Percentiles rank a stretch among this genome's conserved stretches.
phyloP scores from a whole-genome alignment of 2,888 invertebrate species.

The Drosophila cognata region DNA sequence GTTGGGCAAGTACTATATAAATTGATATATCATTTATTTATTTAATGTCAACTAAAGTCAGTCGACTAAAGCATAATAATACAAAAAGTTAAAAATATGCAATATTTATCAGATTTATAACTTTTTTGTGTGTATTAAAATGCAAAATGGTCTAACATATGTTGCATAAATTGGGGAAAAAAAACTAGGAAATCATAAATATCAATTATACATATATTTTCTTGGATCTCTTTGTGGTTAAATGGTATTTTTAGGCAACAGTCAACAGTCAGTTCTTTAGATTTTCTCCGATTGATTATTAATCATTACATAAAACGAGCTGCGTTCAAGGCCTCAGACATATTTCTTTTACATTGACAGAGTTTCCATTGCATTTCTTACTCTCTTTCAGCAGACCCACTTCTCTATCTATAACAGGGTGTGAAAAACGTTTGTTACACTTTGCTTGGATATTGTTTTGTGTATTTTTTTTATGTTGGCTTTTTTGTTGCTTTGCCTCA shows the following conservation, averaged over 20 bases:
- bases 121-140: accelerated
- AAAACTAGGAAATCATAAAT: not conserved
- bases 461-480: not conserved
- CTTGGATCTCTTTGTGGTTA: not conserved
- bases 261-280: not conserved
- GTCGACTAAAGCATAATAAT: too few relatives aligned
- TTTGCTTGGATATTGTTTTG: slow-evolving; percentile 27
- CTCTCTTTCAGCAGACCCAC: not conserved
- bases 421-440: slow-evolving; percentile 43
- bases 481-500: slow-evolving; percentile 26
- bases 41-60: too few relatives aligned
- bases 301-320: not conserved
- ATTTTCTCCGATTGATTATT: not conserved
- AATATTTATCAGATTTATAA: not conserved
- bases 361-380: not conserved
- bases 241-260: not conserved
- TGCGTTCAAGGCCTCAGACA: too few relatives aligned
- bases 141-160: not conserved
- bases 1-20: slow-evolving; percentile 76
- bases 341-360: not conserved
- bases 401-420: slow-evolving; percentile 2
- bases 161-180: not conserved
- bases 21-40: not conserved
- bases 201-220: not conserved
- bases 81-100: not conserved